Percentiles rank a stretch among this genome's conserved stretches.
phyloP scores from a whole-genome alignment of 2,888 invertebrate species.

The Dasypolia templi region DNA sequence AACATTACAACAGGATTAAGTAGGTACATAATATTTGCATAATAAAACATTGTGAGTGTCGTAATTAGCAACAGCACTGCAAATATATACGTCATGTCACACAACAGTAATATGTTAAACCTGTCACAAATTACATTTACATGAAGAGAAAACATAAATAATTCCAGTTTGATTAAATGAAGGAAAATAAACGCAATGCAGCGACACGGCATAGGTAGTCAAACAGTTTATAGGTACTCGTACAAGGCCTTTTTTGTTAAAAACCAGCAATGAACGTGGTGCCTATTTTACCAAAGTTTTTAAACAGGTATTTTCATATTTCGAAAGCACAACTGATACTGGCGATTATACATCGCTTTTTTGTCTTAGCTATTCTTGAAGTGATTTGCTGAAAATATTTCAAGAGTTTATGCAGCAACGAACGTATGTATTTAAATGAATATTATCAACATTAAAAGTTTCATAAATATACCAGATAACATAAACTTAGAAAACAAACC shows the following conservation, averaged over 20 bases:
- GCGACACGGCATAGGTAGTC: slow-evolving; percentile 19
- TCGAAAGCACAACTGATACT: neutral
- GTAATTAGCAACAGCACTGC: slow-evolving; percentile 36
- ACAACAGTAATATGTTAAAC: slow-evolving; percentile 51
- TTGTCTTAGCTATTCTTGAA: neutral
- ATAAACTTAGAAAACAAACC: slow-evolving; percentile 54
- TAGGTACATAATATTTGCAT: slow-evolving; percentile 45
- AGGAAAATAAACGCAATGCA: slow-evolving; percentile 64
- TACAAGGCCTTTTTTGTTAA: neutral
- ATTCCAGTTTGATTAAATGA: slow-evolving; percentile 64
- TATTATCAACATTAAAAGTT: slow-evolving; percentile 39
- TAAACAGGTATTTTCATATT: neutral
- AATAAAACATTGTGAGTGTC: slow-evolving; percentile 25
- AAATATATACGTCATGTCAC: slow-evolving; percentile 48
- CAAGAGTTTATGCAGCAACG: neutral
- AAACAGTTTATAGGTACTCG: slow-evolving; percentile 5
- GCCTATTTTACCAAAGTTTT: neutral
- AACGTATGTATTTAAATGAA: slow-evolving; percentile 29
- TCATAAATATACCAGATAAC: slow-evolving; percentile 54
- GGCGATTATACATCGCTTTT: neutral
- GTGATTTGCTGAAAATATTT: neutral
- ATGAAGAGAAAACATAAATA: slow-evolving; percentile 62
- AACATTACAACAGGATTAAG: slow-evolving; percentile 34
- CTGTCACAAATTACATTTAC: slow-evolving; percentile 52
- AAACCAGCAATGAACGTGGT: neutral